phyloP scores from a whole-genome alignment of 2,113 vertebrate species.

The Rhabdomys dilectus region DNA sequence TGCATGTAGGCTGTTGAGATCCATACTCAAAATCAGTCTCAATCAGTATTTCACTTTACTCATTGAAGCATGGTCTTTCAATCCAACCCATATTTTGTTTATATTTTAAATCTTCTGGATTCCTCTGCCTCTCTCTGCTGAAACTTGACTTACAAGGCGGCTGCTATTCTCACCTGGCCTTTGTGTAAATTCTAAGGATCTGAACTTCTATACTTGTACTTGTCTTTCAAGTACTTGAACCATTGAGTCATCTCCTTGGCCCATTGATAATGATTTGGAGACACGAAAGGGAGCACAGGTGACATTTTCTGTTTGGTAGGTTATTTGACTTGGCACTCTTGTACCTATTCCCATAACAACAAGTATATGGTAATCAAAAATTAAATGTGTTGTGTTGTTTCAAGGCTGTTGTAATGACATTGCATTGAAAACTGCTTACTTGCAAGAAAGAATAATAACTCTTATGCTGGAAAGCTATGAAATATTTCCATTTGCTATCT shows the following conservation, averaged over 20 bases:
- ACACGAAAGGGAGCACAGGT: neutral
- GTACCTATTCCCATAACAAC: neutral
- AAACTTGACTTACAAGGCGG: too few relatives aligned
- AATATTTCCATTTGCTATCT: constrained; percentile 52
- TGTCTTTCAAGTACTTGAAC: neutral
- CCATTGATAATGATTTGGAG: neutral
- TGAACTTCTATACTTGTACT: neutral
- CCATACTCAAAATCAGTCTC: too few relatives aligned
- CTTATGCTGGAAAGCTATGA: neutral
- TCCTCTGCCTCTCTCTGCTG: too few relatives aligned
- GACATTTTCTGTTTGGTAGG: constrained; percentile 11
- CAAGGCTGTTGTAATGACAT: neutral
- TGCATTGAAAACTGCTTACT: constrained; percentile 46
- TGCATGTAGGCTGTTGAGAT: too few relatives aligned
- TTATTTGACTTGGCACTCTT: neutral
- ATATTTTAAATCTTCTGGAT: too few relatives aligned
- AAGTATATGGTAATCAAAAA: constrained; percentile 43
- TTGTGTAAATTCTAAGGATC: too few relatives aligned
- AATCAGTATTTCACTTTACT: too few relatives aligned
- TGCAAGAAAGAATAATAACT: constrained; percentile 20
- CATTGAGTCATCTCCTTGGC: neutral
- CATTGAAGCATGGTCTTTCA: too few relatives aligned
- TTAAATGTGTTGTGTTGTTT: constrained; percentile 19
- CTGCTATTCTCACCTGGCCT: too few relatives aligned
- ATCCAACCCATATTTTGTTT: too few relatives aligned